Percentiles rank a stretch among this genome's conserved stretches.
Evolutionary conservation across 2,888 invertebrate genomes (phyloP).

Genomic region (Mythimna impura): DNA sequence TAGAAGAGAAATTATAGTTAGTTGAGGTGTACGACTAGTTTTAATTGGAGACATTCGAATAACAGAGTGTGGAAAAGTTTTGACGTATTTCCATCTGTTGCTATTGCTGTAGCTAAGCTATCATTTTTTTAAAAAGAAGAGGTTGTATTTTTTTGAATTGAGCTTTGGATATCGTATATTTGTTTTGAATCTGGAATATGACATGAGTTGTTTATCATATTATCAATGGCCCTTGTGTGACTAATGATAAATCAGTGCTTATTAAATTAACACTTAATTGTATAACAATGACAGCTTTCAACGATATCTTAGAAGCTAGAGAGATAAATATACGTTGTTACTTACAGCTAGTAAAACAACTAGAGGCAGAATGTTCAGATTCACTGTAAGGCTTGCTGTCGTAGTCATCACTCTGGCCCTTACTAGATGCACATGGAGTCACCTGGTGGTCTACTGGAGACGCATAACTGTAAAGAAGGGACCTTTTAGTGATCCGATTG

Average conservation of each 20-base stretch:
- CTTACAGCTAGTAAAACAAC: slow-evolving; percentile 89
- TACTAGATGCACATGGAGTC: slow-evolving; percentile 90
- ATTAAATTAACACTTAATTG: background rate
- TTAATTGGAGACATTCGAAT: background rate
- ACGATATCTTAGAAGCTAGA: background rate
- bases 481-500: slow-evolving; percentile 7
- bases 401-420: slow-evolving; percentile 90
- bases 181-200: background rate
- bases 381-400: slow-evolving; percentile 89
- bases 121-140: too few species aligned
- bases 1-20: slow-evolving; percentile 76
- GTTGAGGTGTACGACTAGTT: slow-evolving; percentile 9
- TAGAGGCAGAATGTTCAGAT: slow-evolving; percentile 88
- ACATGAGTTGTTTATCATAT: background rate
- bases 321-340: slow-evolving; percentile 48
- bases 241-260: background rate
- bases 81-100: background rate
- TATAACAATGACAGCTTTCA: background rate
- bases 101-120: background rate
- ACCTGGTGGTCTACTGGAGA: slow-evolving; percentile 88
- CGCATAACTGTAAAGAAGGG: slow-evolving; percentile 80
- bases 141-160: background rate
- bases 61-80: background rate
- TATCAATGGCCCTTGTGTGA: background rate
- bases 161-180: background rate